A percentile compares a stretch with the other conserved stretches of the same genome.
These are phyloP conservation scores for Spodoptera frugiperda DNA, from an alignment of 1,140 invertebrate species.

Conservation along the genomic window DNA sequence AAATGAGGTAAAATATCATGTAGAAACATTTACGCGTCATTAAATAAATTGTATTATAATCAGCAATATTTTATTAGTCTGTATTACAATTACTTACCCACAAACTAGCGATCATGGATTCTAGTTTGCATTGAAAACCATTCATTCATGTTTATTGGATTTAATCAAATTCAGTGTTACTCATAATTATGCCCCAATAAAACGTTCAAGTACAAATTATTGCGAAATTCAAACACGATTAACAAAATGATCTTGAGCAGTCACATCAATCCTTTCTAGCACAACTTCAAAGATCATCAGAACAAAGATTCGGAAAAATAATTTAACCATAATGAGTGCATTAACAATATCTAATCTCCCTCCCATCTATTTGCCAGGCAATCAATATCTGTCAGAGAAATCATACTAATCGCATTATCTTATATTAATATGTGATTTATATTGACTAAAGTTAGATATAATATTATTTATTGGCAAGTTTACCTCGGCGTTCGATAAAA, in stretches of 20 bases:
- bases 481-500: slow-evolving; percentile 39
- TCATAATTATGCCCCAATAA: too few species aligned
- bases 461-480: slow-evolving; percentile 50
- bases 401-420: slow-evolving; percentile 63
- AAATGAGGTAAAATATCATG: slow-evolving; percentile 7
- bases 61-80: too few species aligned
- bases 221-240: too few species aligned
- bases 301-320: slow-evolving; percentile 5
- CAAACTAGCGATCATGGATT: too few species aligned
- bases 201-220: too few species aligned
- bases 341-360: slow-evolving; percentile 45
- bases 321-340: slow-evolving; percentile 29
- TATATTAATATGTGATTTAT: slow-evolving; percentile 69
- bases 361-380: slow-evolving; percentile 45
- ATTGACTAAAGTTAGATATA: slow-evolving; percentile 54
- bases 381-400: slow-evolving; percentile 66
- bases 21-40: too few species aligned
- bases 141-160: too few species aligned
- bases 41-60: too few species aligned
- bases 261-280: background rate
- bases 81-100: too few species aligned
- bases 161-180: too few species aligned
- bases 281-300: slow-evolving; percentile 7
- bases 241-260: background rate
- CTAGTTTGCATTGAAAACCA: too few species aligned